These are phyloP conservation scores for Hyposmocoma kahamanoa DNA, from an alignment of 1,140 invertebrate species.

Conservation along the genomic window DNA sequence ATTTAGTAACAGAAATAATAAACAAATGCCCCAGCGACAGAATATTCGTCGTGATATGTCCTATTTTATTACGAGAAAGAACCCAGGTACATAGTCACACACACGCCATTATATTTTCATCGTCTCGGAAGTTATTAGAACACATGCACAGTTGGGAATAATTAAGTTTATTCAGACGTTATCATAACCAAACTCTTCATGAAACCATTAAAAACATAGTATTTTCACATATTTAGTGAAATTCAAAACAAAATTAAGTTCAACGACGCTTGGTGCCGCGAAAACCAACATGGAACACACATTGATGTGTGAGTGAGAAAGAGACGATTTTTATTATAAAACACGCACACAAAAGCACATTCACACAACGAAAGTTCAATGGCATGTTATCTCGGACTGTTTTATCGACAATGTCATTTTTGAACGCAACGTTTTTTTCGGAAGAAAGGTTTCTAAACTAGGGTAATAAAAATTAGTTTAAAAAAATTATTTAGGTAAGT, in stretches of 20 bases:
- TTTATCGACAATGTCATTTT: too few relatives aligned
- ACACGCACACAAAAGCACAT: too few relatives aligned
- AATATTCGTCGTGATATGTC: constrained; percentile 48
- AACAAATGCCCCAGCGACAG: constrained; percentile 30
- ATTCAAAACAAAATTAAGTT: constrained; percentile 55
- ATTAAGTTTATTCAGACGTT: constrained; percentile 11
- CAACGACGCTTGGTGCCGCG: constrained; percentile 57
- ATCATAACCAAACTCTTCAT: constrained; percentile 22
- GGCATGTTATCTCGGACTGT: too few relatives aligned
- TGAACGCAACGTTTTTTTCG: too few relatives aligned
- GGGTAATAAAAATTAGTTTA: too few relatives aligned
- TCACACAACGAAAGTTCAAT: too few relatives aligned
- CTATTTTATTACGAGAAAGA: constrained; percentile 53
- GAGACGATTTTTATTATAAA: too few relatives aligned
- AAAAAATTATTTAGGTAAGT: too few relatives aligned
- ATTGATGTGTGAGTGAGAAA: too few relatives aligned
- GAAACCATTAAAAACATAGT: constrained; percentile 26
- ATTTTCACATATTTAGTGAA: constrained; percentile 23
- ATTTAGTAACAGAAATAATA: constrained; percentile 36
- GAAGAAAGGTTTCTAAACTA: too few relatives aligned
- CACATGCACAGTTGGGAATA: neutral
- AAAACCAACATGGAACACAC: constrained; percentile 33
- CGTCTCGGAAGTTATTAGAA: constrained; percentile 7
- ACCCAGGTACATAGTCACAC: constrained; percentile 39
- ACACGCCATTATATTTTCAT: constrained; percentile 54